phyloP scores from a whole-genome alignment of 2,797 vertebrate genomes.

The Ciconia nigra region DNA sequence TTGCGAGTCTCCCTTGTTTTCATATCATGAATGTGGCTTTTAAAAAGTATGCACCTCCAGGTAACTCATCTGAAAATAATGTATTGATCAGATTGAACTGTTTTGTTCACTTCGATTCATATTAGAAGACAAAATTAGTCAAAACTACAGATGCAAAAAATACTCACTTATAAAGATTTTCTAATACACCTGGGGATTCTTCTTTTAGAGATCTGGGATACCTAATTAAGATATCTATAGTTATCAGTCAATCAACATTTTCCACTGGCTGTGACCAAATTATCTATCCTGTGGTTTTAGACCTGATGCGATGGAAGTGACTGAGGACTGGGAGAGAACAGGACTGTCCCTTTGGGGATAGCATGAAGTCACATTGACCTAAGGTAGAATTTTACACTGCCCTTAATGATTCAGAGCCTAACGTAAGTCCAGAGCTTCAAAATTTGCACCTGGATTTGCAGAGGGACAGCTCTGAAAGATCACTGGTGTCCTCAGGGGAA shows the following conservation, averaged over 20 bases:
- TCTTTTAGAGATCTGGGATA: not conserved
- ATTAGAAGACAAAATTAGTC: not conserved
- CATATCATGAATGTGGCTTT: not conserved
- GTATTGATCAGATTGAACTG: not conserved
- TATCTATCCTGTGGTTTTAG: not conserved
- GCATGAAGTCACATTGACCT: not conserved
- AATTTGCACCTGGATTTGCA: not conserved
- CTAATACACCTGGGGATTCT: not conserved
- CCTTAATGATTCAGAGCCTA: not conserved
- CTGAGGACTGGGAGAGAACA: not conserved
- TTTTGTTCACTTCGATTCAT: not conserved
- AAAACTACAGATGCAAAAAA: not conserved
- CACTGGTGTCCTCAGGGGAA: not conserved
- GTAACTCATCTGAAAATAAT: not conserved
- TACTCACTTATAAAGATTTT: not conserved
- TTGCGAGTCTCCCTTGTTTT: not conserved
- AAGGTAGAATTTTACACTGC: not conserved
- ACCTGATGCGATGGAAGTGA: accelerated
- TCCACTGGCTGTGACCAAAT: not conserved
- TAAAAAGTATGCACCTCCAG: not conserved
- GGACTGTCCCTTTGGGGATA: not conserved
- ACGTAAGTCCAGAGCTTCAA: not conserved
- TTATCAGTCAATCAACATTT: not conserved
- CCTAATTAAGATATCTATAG: not conserved
- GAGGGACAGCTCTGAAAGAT: too few relatives aligned